Percentiles rank a stretch among this genome's conserved stretches.
Conservation (phyloP, 2,797 vertebrate genomes). For the Gymnothorax javanicus region DNA sequence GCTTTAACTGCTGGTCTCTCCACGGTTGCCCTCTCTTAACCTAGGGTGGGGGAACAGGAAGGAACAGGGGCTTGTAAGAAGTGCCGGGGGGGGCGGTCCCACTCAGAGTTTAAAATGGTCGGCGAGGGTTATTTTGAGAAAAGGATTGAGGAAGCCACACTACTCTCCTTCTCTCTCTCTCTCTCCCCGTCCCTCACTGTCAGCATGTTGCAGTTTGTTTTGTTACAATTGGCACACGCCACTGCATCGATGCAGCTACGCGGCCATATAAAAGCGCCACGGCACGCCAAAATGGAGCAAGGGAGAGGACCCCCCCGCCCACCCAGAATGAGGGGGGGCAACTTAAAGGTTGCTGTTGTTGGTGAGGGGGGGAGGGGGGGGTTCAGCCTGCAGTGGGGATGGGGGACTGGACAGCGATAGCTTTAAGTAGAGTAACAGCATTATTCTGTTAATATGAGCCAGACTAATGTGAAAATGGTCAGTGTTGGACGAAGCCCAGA, state of each 20-base stretch:
- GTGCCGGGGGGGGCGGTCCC: slow-evolving; percentile 39
- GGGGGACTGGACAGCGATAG: too few relatives aligned
- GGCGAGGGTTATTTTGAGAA: slow-evolving; percentile 27
- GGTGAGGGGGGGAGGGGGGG: too few relatives aligned
- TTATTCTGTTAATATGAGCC: too few relatives aligned
- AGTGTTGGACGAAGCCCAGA: too few relatives aligned
- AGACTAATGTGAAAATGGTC: too few relatives aligned
- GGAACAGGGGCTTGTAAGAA: background rate
- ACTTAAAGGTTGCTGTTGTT: background rate
- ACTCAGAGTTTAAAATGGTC: slow-evolving; percentile 36
- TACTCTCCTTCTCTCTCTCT: too few relatives aligned
- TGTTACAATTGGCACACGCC: slow-evolving; percentile 57
- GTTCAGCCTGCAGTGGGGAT: too few relatives aligned
- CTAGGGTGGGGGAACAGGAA: background rate
- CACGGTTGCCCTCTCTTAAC: background rate
- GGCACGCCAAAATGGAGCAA: background rate
- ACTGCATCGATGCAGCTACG: slow-evolving; percentile 46
- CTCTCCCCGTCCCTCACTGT: slow-evolving; percentile 35
- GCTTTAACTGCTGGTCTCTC: background rate
- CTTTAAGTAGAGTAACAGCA: too few relatives aligned
- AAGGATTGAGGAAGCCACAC: slow-evolving; percentile 19
- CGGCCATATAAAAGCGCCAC: background rate
- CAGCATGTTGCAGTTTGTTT: slow-evolving; percentile 72
- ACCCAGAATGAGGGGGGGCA: background rate
- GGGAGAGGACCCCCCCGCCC: background rate